These are phyloP conservation scores for Cheiracanthium punctorium DNA, from an alignment of 2,888 invertebrate genomes.

Conservation along the genomic window DNA sequence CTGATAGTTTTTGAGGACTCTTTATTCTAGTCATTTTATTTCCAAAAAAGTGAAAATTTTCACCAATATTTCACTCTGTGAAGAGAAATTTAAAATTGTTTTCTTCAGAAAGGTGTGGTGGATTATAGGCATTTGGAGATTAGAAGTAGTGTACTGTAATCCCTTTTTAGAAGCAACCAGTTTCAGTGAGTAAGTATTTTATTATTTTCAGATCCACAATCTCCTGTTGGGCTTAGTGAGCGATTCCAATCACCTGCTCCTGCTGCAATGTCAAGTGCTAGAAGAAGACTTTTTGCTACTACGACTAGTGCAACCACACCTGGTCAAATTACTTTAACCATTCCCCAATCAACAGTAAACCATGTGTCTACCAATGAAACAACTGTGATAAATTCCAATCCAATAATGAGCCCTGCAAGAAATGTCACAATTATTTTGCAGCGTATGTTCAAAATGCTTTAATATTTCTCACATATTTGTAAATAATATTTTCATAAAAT, in stretches of 20 bases:
- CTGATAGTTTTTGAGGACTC: too few species aligned
- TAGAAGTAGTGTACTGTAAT: too few species aligned
- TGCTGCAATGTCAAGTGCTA: slow-evolving; percentile 75
- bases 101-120: too few species aligned
- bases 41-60: too few species aligned
- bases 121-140: too few species aligned
- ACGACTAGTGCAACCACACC: slow-evolving; percentile 18
- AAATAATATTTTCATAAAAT: neutral
- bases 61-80: too few species aligned
- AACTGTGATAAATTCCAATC: slow-evolving; percentile 27
- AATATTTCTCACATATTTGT: neutral
- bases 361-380: slow-evolving; percentile 29
- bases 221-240: slow-evolving; percentile 76
- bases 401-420: slow-evolving; percentile 60
- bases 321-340: slow-evolving; percentile 38
- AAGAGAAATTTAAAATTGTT: too few species aligned
- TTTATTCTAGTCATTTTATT: too few species aligned
- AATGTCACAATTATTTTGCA: slow-evolving; percentile 63
- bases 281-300: slow-evolving; percentile 75
- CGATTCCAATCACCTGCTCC: slow-evolving; percentile 82
- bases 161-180: too few species aligned
- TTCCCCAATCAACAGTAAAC: slow-evolving; percentile 14
- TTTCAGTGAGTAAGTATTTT: too few species aligned
- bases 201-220: slow-evolving; percentile 73
- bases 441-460: slow-evolving; percentile 38